phyloP scores from a whole-genome alignment of 2,113 vertebrate species.

The pig (Sus scrofa) region DNA sequence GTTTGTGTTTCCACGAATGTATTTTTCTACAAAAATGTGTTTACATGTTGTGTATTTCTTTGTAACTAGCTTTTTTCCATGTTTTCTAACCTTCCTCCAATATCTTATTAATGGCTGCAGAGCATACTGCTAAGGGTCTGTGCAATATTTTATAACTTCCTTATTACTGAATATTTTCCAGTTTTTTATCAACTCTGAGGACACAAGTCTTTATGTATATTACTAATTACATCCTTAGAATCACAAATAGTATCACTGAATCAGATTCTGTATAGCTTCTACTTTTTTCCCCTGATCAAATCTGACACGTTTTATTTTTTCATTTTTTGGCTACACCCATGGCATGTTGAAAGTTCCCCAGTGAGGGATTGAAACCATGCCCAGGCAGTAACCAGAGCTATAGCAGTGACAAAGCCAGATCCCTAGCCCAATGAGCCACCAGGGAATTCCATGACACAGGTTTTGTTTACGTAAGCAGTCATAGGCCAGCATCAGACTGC shows the following conservation, averaged over 20 bases:
- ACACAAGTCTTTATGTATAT: background rate
- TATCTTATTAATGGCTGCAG: background rate
- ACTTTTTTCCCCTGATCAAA: fast-evolving
- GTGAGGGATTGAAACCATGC: no score
- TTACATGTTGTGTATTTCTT: background rate
- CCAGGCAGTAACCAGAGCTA: no score
- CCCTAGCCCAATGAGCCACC: no score
- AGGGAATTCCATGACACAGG: no score
- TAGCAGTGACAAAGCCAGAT: no score
- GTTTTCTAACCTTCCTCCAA: background rate
- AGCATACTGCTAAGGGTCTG: background rate
- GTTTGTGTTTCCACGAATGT: background rate
- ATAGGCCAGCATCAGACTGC: background rate
- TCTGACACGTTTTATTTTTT: background rate
- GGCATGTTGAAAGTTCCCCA: no score
- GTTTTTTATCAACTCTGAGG: background rate
- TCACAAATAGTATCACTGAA: background rate
- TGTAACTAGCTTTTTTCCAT: background rate
- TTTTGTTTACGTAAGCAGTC: background rate
- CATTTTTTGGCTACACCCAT: no score
- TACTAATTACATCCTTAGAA: background rate
- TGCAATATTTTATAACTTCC: background rate
- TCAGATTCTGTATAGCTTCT: background rate
- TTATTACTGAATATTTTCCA: background rate
- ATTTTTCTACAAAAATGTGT: background rate